These are phyloP conservation scores for Hyles euphorbiae DNA, from an alignment of 1,140 invertebrate species.

Conservation along the genomic window DNA sequence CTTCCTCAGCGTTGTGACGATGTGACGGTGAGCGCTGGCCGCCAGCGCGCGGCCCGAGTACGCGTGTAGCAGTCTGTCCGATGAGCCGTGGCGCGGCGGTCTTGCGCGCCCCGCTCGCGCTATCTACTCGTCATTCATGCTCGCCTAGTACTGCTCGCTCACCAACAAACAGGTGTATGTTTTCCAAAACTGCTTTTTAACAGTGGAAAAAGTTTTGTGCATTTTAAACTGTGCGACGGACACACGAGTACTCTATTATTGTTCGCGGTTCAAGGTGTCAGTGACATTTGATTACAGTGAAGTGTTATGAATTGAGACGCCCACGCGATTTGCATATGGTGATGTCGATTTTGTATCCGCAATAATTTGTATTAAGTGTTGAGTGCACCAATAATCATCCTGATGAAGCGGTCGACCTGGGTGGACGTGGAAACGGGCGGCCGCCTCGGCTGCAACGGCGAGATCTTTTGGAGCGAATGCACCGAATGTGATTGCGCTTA, in stretches of 20 bases:
- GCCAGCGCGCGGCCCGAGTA: slow-evolving; percentile 25
- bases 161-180: neutral
- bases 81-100: slow-evolving; percentile 70
- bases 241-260: too few relatives aligned
- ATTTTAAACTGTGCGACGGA: too few relatives aligned
- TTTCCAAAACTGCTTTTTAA: neutral
- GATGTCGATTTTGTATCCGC: slow-evolving; percentile 35
- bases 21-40: slow-evolving; percentile 25
- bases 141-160: slow-evolving; percentile 29
- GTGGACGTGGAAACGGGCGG: slow-evolving; percentile 72
- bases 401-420: slow-evolving; percentile 74
- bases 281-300: slow-evolving; percentile 24
- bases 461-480: slow-evolving; percentile 75
- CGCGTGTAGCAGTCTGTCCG: slow-evolving; percentile 54
- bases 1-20: slow-evolving; percentile 30
- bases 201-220: too few relatives aligned
- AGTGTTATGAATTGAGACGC: slow-evolving; percentile 22
- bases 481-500: slow-evolving; percentile 72
- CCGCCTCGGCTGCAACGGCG: slow-evolving; percentile 74
- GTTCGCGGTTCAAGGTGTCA: slow-evolving; percentile 13
- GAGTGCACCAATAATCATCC: slow-evolving; percentile 39
- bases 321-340: slow-evolving; percentile 18
- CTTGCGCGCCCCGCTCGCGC: slow-evolving; percentile 52
- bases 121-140: slow-evolving; percentile 33
- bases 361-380: slow-evolving; percentile 26